Evolutionary conservation across 2,888 invertebrate species (phyloP).

Genomic region (Ferrisia virgata): DNA sequence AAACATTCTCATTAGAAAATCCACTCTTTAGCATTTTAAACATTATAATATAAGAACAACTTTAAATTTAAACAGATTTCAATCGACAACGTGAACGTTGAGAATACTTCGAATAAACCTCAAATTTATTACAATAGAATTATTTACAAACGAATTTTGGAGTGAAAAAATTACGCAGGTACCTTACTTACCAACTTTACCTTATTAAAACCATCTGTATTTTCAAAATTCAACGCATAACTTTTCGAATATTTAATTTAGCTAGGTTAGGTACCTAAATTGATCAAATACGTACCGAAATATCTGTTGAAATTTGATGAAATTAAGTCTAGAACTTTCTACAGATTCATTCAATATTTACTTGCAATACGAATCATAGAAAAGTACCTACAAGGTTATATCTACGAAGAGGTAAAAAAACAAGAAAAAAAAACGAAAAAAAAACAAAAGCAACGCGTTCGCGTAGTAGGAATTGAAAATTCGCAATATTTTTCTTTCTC

Average conservation of each 20-base stretch:
- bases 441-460: neutral
- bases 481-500: neutral
- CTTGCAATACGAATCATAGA: constrained; percentile 17
- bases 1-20: neutral
- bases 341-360: neutral
- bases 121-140: no score
- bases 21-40: neutral
- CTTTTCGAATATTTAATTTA: neutral
- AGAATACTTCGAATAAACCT: neutral
- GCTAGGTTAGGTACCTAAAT: no score
- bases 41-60: neutral
- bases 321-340: neutral
- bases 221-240: neutral
- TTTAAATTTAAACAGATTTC: neutral
- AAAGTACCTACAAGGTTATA: neutral
- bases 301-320: neutral
- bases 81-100: neutral
- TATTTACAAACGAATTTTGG: neutral
- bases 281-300: neutral
- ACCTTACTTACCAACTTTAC: no score
- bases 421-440: neutral
- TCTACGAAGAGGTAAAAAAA: no score
- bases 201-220: no score
- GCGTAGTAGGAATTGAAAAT: neutral
- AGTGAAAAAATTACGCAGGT: no score